phyloP scores from a whole-genome alignment of 2,113 vertebrate species.

The Megalops atlanticus region DNA sequence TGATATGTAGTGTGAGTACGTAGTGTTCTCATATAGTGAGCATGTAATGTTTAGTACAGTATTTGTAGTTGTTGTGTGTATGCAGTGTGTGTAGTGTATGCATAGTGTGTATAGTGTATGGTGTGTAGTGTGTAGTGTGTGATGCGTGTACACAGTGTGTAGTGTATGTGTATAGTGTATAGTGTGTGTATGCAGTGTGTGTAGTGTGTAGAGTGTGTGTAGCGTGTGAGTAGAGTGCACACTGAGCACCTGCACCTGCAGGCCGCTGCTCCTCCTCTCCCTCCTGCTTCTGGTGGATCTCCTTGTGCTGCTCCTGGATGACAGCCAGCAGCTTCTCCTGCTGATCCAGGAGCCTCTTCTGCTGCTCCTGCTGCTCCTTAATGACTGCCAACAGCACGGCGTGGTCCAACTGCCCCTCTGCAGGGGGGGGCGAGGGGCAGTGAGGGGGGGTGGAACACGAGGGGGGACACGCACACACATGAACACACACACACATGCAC shows the following conservation, averaged over 20 bases:
- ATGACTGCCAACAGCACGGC: conserved; percentile 89
- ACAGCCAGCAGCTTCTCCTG: conserved; percentile 92
- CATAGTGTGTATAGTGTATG: background rate
- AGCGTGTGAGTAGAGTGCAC: background rate
- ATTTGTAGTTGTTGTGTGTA: background rate
- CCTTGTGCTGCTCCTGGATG: conserved; percentile 96
- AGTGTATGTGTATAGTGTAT: conserved; percentile 23
- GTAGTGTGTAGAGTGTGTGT: background rate
- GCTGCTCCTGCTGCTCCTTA: conserved; percentile 92
- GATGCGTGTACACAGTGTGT: background rate
- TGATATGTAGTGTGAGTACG: no score
- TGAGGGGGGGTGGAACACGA: background rate
- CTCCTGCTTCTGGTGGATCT: conserved; percentile 87
- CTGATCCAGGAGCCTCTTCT: conserved; percentile 93
- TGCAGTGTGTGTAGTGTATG: background rate
- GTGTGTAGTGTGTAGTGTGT: background rate
- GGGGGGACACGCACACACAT: background rate
- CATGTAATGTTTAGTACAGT: no score
- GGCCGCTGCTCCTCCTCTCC: conserved; percentile 14
- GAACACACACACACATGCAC: no score
- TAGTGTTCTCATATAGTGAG: no score
- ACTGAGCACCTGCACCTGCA: background rate
- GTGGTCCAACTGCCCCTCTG: conserved; percentile 88
- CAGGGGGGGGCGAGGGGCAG: conserved; percentile 15
- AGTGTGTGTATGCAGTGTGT: conserved; percentile 21